Evolutionary conservation across 2,797 vertebrate genomes (phyloP).

Genomic region (Peromyscus eremicus): DNA sequence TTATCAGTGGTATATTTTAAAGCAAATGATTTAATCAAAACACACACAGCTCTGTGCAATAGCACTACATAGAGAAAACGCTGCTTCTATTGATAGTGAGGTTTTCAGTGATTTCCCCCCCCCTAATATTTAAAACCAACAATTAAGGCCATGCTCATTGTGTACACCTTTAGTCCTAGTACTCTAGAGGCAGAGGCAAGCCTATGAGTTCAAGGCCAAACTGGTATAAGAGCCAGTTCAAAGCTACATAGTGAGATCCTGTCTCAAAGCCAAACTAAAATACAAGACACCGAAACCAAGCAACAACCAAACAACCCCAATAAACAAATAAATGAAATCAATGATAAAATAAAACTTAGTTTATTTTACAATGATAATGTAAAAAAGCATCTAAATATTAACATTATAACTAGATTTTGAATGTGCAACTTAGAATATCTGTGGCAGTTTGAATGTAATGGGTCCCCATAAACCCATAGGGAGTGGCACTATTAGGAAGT

Average conservation of each 20-base stretch:
- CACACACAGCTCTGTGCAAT: not conserved
- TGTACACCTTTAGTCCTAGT: not conserved
- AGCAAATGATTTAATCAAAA: constrained; percentile 52
- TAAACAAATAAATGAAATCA: not conserved
- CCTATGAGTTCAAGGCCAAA: not conserved
- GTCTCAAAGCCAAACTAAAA: not conserved
- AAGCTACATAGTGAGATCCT: not conserved
- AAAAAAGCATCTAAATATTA: constrained; percentile 24
- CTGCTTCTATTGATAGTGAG: constrained; percentile 3
- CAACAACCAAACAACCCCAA: not conserved
- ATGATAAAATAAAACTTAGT: constrained; percentile 25
- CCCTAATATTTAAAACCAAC: constrained; percentile 4
- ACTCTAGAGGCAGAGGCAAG: not conserved
- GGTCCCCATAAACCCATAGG: not conserved
- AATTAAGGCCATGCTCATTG: not conserved
- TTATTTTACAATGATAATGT: constrained; percentile 3
- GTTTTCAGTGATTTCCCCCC: constrained; percentile 25
- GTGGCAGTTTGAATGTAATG: not conserved
- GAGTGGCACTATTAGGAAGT: not conserved
- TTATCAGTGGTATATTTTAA: not conserved
- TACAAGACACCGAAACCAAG: not conserved
- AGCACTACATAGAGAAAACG: not conserved
- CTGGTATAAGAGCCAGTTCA: not conserved
- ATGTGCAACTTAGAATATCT: constrained; percentile 18
- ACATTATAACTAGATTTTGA: constrained; percentile 46